Evolutionary conservation across 2,113 vertebrate species (phyloP).

Genomic region (Cyanoderma ruficeps): DNA sequence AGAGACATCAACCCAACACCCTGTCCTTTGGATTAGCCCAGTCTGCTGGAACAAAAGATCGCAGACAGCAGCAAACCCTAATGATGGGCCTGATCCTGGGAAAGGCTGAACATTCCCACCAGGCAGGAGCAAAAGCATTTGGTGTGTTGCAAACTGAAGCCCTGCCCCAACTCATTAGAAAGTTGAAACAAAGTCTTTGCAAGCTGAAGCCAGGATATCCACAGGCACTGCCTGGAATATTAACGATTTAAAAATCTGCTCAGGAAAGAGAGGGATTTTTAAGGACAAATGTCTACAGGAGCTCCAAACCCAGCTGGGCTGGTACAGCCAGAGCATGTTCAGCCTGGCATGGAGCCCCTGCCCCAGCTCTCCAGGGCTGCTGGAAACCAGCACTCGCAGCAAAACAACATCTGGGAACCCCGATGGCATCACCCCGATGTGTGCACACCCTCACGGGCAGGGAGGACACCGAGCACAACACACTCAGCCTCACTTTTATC

Average conservation of each 20-base stretch:
- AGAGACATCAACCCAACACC: background rate
- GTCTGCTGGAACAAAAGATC: background rate
- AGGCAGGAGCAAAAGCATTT: background rate
- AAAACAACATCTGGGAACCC: background rate
- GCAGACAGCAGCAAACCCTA: background rate
- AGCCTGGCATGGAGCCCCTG: background rate
- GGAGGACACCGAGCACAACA: background rate
- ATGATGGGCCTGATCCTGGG: background rate
- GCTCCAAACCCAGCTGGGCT: background rate
- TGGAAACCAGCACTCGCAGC: background rate
- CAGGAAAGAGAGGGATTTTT: background rate
- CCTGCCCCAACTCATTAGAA: background rate
- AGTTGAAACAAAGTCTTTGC: background rate
- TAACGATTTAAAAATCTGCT: background rate
- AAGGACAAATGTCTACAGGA: constrained; percentile 16
- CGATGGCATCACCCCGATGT: accelerated
- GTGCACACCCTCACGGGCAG: background rate
- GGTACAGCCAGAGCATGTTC: background rate
- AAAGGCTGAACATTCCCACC: background rate
- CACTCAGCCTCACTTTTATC: accelerated
- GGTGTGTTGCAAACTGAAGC: background rate
- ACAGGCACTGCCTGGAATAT: background rate
- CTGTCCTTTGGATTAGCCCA: background rate
- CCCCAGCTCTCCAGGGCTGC: background rate
- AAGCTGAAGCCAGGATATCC: constrained; percentile 14